phyloP scores from a whole-genome alignment of 2,113 vertebrate species.

The Tautogolabrus adspersus region DNA sequence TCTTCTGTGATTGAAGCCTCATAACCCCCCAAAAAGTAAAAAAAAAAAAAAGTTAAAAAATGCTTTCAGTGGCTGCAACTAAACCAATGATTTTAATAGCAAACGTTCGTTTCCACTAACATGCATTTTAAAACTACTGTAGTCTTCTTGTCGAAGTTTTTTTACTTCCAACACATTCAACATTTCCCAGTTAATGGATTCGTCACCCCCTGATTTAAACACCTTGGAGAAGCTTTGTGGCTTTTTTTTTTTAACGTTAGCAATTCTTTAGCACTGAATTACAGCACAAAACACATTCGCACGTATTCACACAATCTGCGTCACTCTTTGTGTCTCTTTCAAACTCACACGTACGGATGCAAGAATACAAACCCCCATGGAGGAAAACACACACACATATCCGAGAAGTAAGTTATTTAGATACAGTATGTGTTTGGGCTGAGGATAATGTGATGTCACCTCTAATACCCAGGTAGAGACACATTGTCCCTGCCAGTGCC shows the following conservation, averaged over 20 bases:
- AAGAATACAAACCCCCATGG: constrained; percentile 34
- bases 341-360: constrained; percentile 10
- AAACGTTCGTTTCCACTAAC: neutral
- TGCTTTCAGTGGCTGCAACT: no score
- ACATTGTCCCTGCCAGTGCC: constrained; percentile 59
- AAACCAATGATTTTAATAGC: no score
- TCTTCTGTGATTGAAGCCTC: no score
- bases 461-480: constrained; percentile 69
- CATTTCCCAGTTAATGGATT: constrained; percentile 69
- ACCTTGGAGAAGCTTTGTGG: constrained; percentile 31
- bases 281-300: constrained; percentile 16
- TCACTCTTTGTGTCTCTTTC: constrained; percentile 20
- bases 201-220: constrained; percentile 49
- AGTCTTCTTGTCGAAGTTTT: constrained; percentile 16
- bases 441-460: constrained; percentile 72
- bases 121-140: neutral
- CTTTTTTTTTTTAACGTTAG: constrained; percentile 60
- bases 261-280: constrained; percentile 56
- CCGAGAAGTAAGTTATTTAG: constrained; percentile 67
- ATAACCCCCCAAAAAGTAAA: no score
- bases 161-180: constrained; percentile 18
- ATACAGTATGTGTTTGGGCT: constrained; percentile 41
- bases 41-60: no score
- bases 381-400: constrained; percentile 45
- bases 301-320: constrained; percentile 33